Evolutionary conservation across 1,140 invertebrate genomes (phyloP).

Genomic region (Wasmannia auropunctata): DNA sequence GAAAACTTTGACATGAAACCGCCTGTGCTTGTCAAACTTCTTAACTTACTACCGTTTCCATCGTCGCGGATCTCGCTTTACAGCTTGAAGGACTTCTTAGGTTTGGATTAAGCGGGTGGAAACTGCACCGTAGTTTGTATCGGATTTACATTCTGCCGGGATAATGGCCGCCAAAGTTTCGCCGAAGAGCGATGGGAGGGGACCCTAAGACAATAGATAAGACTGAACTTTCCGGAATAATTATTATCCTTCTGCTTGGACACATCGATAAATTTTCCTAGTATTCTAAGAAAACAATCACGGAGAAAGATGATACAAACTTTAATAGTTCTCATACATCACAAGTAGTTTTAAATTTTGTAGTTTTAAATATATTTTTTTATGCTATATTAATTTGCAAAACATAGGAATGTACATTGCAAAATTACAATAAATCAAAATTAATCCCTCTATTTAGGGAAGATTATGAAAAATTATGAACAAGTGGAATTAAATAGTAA

Average conservation of each 20-base stretch:
- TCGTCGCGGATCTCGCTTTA: background rate
- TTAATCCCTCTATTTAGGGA: too few species aligned
- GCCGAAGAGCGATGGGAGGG: constrained; percentile 14
- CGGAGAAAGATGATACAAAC: constrained; percentile 27
- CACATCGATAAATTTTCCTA: constrained; percentile 43
- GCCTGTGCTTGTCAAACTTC: constrained; percentile 54
- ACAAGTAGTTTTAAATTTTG: too few species aligned
- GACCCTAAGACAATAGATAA: constrained; percentile 48
- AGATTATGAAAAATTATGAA: too few species aligned
- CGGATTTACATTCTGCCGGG: constrained; percentile 71
- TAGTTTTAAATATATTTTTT: background rate
- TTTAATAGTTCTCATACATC: background rate
- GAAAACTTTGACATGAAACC: constrained; percentile 29
- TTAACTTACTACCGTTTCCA: constrained; percentile 42
- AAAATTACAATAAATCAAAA: too few species aligned
- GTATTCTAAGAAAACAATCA: background rate
- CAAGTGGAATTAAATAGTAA: too few species aligned
- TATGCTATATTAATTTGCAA: background rate
- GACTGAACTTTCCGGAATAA: constrained; percentile 58
- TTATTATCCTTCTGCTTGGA: constrained; percentile 61
- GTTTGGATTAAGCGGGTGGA: constrained; percentile 66
- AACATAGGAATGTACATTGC: too few species aligned
- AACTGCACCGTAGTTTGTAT: constrained; percentile 70
- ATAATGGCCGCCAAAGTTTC: constrained; percentile 68
- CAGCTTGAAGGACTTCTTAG: background rate